Conservation (phyloP, 2,888 invertebrate genomes). For the Acrobasis suavella region DNA sequence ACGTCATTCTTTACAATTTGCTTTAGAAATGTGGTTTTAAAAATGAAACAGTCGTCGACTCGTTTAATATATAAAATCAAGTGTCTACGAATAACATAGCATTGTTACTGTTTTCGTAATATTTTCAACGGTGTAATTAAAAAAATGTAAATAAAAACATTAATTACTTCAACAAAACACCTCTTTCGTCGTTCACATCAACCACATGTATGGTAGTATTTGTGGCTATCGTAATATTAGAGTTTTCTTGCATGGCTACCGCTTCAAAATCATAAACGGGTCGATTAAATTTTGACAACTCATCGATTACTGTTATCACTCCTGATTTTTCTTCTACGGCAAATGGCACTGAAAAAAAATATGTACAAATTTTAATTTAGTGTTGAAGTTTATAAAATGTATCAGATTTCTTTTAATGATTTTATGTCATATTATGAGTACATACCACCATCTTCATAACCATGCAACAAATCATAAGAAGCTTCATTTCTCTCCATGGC, state of each 20-base stretch:
- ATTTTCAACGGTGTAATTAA: too few species aligned
- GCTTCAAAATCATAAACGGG: conserved; percentile 91
- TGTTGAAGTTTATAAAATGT: too few species aligned
- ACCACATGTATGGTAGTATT: conserved; percentile 93
- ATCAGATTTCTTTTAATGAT: too few species aligned
- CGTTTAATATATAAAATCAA: too few species aligned
- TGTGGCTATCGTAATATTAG: conserved; percentile 87
- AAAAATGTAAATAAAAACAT: conserved; percentile 16
- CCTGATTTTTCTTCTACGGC: conserved; percentile 94
- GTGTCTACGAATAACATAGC: too few species aligned
- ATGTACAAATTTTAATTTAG: too few species aligned
- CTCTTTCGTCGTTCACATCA: conserved; percentile 87
- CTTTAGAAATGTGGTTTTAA: too few species aligned
- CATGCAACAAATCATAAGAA: conserved; percentile 91
- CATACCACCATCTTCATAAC: conserved; percentile 91
- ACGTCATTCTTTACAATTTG: too few species aligned
- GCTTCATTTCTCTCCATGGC: conserved; percentile 85
- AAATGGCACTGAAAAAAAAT: conserved; percentile 88
- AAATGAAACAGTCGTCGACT: too few species aligned
- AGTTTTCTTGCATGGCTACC: conserved; percentile 85
- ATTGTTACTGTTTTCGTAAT: too few species aligned
- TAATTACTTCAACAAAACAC: conserved; percentile 83
- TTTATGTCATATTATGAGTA: conserved; percentile 16
- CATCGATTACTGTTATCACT: conserved; percentile 92
- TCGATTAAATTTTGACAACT: conserved; percentile 85